Evolutionary conservation across 53 echinoderm and acorn worm species (phyloP).

Genomic region (Pentamera pediparva): DNA sequence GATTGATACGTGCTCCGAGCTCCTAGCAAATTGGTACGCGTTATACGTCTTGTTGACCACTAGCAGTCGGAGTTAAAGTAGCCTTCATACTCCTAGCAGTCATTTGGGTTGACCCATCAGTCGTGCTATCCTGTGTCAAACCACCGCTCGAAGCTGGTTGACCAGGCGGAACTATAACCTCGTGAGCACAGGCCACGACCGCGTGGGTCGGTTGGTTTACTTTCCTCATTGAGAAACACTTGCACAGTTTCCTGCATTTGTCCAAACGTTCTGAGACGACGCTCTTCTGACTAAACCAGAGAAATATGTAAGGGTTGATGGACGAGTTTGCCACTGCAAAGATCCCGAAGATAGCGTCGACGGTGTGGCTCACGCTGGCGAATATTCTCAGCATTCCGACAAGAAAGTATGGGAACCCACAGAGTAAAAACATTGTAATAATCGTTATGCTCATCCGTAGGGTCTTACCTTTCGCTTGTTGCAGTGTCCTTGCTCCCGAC

Average conservation of each 20-base stretch:
- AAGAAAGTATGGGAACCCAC: slow-evolving; percentile 84
- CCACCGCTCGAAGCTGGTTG: neutral
- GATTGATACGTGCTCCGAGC: too few species aligned
- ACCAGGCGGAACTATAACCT: neutral
- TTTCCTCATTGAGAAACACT: neutral
- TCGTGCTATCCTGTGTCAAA: slow-evolving; percentile 10
- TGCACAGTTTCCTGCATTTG: neutral
- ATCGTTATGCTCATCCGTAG: slow-evolving; percentile 84
- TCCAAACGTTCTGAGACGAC: slow-evolving; percentile 4
- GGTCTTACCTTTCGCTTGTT: slow-evolving; percentile 88
- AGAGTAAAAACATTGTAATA: slow-evolving; percentile 70
- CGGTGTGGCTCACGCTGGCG: slow-evolving; percentile 45
- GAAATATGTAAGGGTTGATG: slow-evolving; percentile 84
- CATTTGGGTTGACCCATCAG: too few species aligned
- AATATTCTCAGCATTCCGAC: slow-evolving; percentile 68
- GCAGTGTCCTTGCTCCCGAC: slow-evolving; percentile 69
- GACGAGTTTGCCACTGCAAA: slow-evolving; percentile 91
- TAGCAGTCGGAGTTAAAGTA: too few species aligned
- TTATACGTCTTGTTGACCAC: too few species aligned
- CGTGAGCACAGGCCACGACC: neutral
- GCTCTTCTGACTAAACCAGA: slow-evolving; percentile 60
- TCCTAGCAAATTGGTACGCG: too few species aligned
- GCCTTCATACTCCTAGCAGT: too few species aligned
- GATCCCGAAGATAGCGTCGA: slow-evolving; percentile 80
- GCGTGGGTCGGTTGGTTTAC: neutral